A percentile compares a stretch with the other conserved stretches of the same genome.
Conservation (phyloP, 2,113 vertebrate species). For the Phalacrocorax carbo region DNA sequence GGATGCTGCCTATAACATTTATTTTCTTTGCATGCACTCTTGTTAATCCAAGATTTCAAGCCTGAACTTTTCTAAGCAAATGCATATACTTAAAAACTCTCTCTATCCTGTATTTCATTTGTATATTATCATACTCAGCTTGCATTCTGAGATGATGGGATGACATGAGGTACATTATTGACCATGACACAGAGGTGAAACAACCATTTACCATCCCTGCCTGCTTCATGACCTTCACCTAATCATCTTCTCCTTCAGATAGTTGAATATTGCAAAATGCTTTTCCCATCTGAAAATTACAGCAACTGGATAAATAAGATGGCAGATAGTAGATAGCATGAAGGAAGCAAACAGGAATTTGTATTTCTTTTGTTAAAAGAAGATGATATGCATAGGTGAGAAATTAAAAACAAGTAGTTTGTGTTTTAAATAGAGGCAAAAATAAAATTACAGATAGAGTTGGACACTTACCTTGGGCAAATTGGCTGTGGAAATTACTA, state of each 20-base stretch:
- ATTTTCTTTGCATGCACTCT: neutral
- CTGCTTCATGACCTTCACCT: neutral
- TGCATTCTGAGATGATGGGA: neutral
- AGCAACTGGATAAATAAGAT: neutral
- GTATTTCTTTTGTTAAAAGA: neutral
- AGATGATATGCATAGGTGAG: neutral
- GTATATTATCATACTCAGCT: neutral
- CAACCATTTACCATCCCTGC: neutral
- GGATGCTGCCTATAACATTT: neutral
- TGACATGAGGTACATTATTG: neutral
- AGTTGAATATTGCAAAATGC: neutral
- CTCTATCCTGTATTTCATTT: neutral
- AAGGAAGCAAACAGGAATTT: neutral
- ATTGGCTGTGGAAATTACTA: neutral
- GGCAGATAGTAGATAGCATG: neutral
- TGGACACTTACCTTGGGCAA: neutral
- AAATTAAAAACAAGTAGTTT: neutral
- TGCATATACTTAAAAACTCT: neutral
- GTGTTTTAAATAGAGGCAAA: neutral
- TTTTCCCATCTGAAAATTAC: neutral
- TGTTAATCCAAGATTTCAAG: neutral
- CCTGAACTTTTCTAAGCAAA: neutral
- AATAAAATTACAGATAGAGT: neutral
- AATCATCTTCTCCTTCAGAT: neutral
- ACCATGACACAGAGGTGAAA: neutral